Percentiles rank a stretch among this genome's conserved stretches.
These are phyloP conservation scores for Neoascia interrupta DNA, from an alignment of 2,888 invertebrate species.

Conservation along the genomic window DNA sequence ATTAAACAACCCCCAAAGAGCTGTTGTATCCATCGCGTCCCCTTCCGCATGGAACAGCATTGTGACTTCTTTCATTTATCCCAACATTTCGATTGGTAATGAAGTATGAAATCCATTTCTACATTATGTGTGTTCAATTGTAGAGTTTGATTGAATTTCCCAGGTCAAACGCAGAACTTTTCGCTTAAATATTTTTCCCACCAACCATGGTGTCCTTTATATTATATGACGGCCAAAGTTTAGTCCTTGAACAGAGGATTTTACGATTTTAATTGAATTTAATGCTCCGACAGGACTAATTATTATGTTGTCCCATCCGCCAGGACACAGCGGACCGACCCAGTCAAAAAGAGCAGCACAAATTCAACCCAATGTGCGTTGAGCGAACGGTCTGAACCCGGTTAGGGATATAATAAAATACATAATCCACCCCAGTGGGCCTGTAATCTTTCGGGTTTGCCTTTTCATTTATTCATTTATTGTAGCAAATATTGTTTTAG, in stretches of 20 bases:
- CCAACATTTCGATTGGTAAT: background rate
- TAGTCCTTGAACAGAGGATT: background rate
- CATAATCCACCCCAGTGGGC: conserved; percentile 13
- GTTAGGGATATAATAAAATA: conserved; percentile 7
- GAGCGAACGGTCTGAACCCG: too few species aligned
- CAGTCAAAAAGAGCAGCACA: too few species aligned
- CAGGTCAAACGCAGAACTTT: too few species aligned
- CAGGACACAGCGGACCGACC: background rate
- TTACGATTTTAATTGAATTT: conserved; percentile 28
- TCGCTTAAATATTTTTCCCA: conserved; percentile 3
- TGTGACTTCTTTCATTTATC: too few species aligned
- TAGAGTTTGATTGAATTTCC: background rate
- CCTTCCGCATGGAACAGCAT: too few species aligned
- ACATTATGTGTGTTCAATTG: too few species aligned
- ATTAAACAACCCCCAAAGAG: too few species aligned
- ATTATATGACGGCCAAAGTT: background rate
- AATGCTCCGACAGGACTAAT: conserved; percentile 6
- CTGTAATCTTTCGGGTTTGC: conserved; percentile 15
- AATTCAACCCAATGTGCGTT: too few species aligned
- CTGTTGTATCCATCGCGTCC: too few species aligned
- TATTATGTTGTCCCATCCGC: conserved; percentile 10
- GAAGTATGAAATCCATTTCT: background rate
- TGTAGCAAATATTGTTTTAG: conserved; percentile 22
- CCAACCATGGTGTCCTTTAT: too few species aligned
- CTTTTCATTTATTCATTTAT: conserved; percentile 22